phyloP scores from a whole-genome alignment of 2,113 vertebrate genomes.

The Sterrhoptilus dennistouni region DNA sequence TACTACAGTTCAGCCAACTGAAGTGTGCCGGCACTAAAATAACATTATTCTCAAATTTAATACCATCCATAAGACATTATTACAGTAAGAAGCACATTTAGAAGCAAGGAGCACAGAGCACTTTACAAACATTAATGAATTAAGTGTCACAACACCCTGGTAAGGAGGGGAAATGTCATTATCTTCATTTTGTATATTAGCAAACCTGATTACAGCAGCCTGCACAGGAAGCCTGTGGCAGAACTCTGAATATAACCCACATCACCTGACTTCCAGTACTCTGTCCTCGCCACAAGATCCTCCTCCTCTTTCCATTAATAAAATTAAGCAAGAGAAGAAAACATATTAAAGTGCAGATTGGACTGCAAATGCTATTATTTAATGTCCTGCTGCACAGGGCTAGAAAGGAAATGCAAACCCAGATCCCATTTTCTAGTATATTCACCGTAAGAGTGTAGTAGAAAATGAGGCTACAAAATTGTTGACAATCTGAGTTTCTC shows the following conservation, averaged over 20 bases:
- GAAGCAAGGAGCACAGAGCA: slow-evolving; percentile 27
- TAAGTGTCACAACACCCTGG: slow-evolving; percentile 51
- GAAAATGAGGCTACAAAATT: not conserved
- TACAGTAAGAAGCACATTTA: slow-evolving; percentile 23
- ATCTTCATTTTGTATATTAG: slow-evolving; percentile 36
- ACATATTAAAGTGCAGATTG: slow-evolving; percentile 20
- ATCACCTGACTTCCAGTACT: slow-evolving; percentile 62
- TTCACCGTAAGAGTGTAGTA: not conserved
- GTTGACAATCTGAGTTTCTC: not conserved
- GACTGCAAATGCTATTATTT: slow-evolving; percentile 23
- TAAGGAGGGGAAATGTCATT: slow-evolving; percentile 44
- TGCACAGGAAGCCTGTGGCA: slow-evolving; percentile 59
- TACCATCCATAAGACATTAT: slow-evolving; percentile 14
- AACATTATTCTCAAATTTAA: slow-evolving; percentile 45
- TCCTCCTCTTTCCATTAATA: slow-evolving; percentile 46
- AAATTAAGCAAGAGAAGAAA: slow-evolving; percentile 44
- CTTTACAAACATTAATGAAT: slow-evolving; percentile 64
- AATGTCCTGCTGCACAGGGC: not conserved
- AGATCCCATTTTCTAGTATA: not conserved
- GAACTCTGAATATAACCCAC: slow-evolving; percentile 26
- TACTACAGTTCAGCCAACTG: not conserved
- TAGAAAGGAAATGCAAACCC: slow-evolving; percentile 38
- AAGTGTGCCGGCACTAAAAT: not conserved
- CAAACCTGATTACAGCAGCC: slow-evolving; percentile 52
- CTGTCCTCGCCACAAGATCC: not conserved